A percentile compares a stretch with the other conserved stretches of the same genome.
Conservation (phyloP, 2,888 invertebrate species). For the Boloria euphrosyne region DNA sequence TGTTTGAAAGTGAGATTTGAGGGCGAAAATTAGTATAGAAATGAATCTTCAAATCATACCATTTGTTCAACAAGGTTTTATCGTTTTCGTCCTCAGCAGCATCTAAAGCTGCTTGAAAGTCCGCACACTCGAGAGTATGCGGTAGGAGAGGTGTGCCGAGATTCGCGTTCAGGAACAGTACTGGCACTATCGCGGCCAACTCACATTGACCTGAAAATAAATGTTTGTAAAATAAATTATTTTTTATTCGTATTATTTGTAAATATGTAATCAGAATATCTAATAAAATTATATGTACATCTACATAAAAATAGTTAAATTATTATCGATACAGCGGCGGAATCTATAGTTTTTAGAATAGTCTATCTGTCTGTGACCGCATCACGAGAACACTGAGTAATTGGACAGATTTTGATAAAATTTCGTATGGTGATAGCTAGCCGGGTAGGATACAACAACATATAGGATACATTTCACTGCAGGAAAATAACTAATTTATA, state of each 20-base stretch:
- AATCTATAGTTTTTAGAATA: no score
- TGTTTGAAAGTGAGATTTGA: no score
- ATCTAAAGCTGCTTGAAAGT: slow-evolving; percentile 89
- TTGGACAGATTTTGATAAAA: no score
- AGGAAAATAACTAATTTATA: no score
- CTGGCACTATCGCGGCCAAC: slow-evolving; percentile 88
- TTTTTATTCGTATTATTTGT: background rate
- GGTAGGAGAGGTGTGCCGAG: slow-evolving; percentile 89
- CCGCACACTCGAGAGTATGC: slow-evolving; percentile 89
- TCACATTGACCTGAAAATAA: slow-evolving; percentile 84
- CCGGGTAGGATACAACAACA: no score
- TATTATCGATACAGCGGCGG: no score
- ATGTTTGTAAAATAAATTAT: background rate
- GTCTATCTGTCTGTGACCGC: no score
- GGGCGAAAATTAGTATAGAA: background rate
- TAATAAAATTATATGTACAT: no score
- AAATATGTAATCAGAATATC: background rate
- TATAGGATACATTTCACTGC: no score
- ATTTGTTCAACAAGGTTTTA: slow-evolving; percentile 84
- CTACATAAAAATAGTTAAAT: no score
- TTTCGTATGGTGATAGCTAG: no score
- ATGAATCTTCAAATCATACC: slow-evolving; percentile 60
- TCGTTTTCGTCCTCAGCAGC: slow-evolving; percentile 84
- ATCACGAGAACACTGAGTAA: no score
- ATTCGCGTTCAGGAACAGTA: slow-evolving; percentile 90